Percentiles rank a stretch among this genome's conserved stretches.
phyloP scores from a whole-genome alignment of 2,888 invertebrate genomes.

The Pachliopta kotzebuea region DNA sequence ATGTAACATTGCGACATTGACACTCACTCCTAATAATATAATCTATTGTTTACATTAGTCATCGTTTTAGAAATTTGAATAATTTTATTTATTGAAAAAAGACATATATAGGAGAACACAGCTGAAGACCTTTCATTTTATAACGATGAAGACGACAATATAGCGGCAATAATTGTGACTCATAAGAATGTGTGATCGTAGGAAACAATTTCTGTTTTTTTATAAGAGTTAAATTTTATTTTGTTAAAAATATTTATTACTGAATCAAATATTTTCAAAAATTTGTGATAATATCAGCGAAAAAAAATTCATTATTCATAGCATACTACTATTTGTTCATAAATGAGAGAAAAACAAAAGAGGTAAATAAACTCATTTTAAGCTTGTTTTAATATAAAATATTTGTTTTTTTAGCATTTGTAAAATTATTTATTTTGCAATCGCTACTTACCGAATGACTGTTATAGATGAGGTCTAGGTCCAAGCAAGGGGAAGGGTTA shows the following conservation, averaged over 20 bases:
- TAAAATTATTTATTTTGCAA: slow-evolving; percentile 42
- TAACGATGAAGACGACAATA: not conserved
- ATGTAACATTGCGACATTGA: slow-evolving; percentile 27
- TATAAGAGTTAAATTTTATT: too few relatives aligned
- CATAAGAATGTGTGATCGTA: too few relatives aligned
- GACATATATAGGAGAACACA: not conserved
- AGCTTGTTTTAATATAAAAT: not conserved
- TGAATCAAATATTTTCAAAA: too few relatives aligned
- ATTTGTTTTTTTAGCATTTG: not conserved
- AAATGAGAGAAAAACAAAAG: too few relatives aligned
- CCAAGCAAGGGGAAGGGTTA: slow-evolving; percentile 65
- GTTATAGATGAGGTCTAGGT: slow-evolving; percentile 65
- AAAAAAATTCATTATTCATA: too few relatives aligned
- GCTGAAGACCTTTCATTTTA: not conserved
- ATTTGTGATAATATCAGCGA: too few relatives aligned
- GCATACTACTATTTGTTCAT: too few relatives aligned
- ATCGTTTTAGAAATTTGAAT: slow-evolving; percentile 45
- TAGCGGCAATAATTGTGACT: too few relatives aligned
- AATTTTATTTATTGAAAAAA: slow-evolving; percentile 31
- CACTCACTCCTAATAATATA: slow-evolving; percentile 19
- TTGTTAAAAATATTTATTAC: too few relatives aligned
- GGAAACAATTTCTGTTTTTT: too few relatives aligned
- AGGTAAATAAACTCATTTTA: not conserved
- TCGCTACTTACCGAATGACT: slow-evolving; percentile 53
- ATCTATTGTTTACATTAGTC: slow-evolving; percentile 37